Evolutionary conservation across 1,140 invertebrate genomes (phyloP).

Genomic region (Aphidius ervi): DNA sequence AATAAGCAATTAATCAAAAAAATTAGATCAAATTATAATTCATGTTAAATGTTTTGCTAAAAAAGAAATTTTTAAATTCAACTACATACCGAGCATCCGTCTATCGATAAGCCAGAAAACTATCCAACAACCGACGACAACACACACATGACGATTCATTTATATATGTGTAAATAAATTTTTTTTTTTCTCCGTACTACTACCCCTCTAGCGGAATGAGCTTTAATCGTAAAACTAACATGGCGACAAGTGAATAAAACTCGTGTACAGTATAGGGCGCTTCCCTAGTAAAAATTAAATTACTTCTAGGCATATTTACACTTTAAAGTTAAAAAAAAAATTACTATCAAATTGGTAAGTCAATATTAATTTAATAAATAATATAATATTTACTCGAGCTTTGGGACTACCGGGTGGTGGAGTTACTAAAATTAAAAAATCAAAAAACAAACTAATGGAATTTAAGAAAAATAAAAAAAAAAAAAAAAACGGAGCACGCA

Average conservation of each 20-base stretch:
- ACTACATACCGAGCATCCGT: background rate
- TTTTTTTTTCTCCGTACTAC: slow-evolving; percentile 12
- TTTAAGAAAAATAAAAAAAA: background rate
- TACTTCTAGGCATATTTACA: too few species aligned
- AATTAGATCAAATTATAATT: too few species aligned
- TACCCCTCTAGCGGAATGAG: slow-evolving; percentile 30
- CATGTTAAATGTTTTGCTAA: too few species aligned
- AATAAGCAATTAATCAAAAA: background rate
- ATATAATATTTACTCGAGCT: too few species aligned
- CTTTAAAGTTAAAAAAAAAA: background rate
- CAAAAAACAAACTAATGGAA: too few species aligned
- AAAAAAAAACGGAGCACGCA: slow-evolving; percentile 2
- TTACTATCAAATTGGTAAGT: too few species aligned
- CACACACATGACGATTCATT: too few species aligned
- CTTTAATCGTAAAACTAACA: slow-evolving; percentile 38
- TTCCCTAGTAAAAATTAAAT: too few species aligned
- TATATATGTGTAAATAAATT: background rate
- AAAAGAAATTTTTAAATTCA: too few species aligned
- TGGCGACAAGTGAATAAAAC: slow-evolving; percentile 31
- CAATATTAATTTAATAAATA: too few species aligned
- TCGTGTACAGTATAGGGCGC: background rate
- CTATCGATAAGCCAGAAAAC: slow-evolving; percentile 11
- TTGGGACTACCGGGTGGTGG: too few species aligned
- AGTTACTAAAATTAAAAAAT: too few species aligned
- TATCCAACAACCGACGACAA: background rate